phyloP scores from a whole-genome alignment of 2,888 invertebrate species.

The Amiota mariae region DNA sequence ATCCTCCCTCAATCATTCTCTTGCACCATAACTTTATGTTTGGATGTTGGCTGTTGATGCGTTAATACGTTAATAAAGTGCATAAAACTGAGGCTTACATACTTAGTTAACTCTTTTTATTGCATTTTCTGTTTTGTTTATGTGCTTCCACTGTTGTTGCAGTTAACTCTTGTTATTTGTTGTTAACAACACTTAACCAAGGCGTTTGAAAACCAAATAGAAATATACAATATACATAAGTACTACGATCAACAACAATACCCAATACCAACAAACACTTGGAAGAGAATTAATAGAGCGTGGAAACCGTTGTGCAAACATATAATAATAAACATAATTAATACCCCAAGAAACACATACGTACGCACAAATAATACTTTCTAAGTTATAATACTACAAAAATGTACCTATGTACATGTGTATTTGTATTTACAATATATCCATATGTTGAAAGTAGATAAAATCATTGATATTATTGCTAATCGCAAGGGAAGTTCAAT shows the following conservation, averaged over 20 bases:
- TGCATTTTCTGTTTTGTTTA: slow-evolving; percentile 41
- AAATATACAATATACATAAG: not conserved
- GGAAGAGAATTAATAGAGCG: slow-evolving; percentile 66
- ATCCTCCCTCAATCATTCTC: not conserved
- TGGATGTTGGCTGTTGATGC: slow-evolving; percentile 43
- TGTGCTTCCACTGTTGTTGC: slow-evolving; percentile 8
- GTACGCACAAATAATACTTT: slow-evolving; percentile 39
- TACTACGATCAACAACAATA: not conserved
- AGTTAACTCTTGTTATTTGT: slow-evolving; percentile 13
- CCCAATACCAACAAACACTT: slow-evolving; percentile 19
- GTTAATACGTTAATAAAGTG: slow-evolving; percentile 71
- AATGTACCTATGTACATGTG: no score
- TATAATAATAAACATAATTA: slow-evolving; percentile 63
- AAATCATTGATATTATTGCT: not conserved
- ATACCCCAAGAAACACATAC: slow-evolving; percentile 34
- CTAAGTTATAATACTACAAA: slow-evolving; percentile 36
- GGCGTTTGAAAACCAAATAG: slow-evolving; percentile 18
- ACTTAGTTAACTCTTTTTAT: slow-evolving; percentile 57
- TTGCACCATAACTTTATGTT: not conserved
- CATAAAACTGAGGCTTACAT: slow-evolving; percentile 62
- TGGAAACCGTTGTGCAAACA: slow-evolving; percentile 67
- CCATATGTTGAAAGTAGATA: not conserved
- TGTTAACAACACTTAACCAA: slow-evolving; percentile 31
- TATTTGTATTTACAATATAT: slow-evolving; percentile 22
- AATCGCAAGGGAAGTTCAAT: not conserved